Conservation (phyloP, 2,888 invertebrate species). For the Odontomyia ornata region DNA sequence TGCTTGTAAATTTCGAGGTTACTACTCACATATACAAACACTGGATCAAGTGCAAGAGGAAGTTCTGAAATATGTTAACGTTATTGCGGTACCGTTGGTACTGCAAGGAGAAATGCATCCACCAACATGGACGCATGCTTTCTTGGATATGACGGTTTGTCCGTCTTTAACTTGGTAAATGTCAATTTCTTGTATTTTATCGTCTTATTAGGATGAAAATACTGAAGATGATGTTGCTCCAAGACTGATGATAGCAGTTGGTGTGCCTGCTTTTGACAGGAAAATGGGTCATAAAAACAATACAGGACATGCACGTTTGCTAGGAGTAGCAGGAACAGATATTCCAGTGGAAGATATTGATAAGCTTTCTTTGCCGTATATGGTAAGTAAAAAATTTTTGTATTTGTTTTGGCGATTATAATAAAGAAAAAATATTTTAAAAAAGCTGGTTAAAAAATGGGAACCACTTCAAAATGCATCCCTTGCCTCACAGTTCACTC, state of each 20-base stretch:
- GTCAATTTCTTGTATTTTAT: background rate
- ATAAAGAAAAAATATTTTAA: too few relatives aligned
- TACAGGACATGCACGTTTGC: slow-evolving; percentile 71
- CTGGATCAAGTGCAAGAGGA: slow-evolving; percentile 96
- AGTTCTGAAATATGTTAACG: slow-evolving; percentile 94
- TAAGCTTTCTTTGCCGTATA: slow-evolving; percentile 87
- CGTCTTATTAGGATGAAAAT: slow-evolving; percentile 43
- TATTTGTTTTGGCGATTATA: too few relatives aligned
- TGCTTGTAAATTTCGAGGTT: slow-evolving; percentile 96
- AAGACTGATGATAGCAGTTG: slow-evolving; percentile 87
- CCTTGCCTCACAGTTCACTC: too few relatives aligned
- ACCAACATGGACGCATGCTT: slow-evolving; percentile 95
- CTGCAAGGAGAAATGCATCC: slow-evolving; percentile 78
- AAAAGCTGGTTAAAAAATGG: too few relatives aligned
- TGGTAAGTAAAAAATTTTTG: slow-evolving; percentile 78
- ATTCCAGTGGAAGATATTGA: slow-evolving; percentile 87
- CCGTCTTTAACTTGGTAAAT: background rate
- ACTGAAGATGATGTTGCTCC: slow-evolving; percentile 47
- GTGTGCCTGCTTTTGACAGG: slow-evolving; percentile 90
- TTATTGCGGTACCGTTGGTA: slow-evolving; percentile 87
- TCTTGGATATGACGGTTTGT: slow-evolving; percentile 83
- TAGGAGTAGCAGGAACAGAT: slow-evolving; percentile 93
- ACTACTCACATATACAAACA: slow-evolving; percentile 92
- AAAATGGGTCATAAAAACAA: slow-evolving; percentile 66
- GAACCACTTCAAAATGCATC: too few relatives aligned